Percentiles rank a stretch among this genome's conserved stretches.
phyloP scores from a whole-genome alignment of 2,888 invertebrate genomes.

The Endomychus coccineus region DNA sequence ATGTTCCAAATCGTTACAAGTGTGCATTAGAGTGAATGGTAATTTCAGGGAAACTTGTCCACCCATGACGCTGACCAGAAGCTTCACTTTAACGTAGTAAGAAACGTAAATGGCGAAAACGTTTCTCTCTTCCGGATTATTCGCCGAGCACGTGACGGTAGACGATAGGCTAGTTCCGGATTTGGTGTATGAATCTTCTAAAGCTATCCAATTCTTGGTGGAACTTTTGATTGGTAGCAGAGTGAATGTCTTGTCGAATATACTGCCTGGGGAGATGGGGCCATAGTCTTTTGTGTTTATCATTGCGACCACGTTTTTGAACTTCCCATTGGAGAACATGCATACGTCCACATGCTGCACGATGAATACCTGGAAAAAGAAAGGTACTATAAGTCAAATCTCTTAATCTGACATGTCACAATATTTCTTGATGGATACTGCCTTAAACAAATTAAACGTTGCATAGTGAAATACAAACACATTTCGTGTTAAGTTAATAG shows the following conservation, averaged over 20 bases:
- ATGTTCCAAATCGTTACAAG: conserved; percentile 56
- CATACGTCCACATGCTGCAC: conserved; percentile 90
- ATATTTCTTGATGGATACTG: too few species aligned
- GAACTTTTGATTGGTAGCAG: conserved; percentile 68
- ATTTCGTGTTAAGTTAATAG: too few species aligned
- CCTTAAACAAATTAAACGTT: too few species aligned
- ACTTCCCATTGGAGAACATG: conserved; percentile 92
- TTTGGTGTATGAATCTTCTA: conserved; percentile 77
- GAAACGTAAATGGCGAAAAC: conserved; percentile 88
- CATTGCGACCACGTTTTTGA: conserved; percentile 82
- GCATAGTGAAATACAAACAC: too few species aligned
- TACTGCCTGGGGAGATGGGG: conserved; percentile 60
- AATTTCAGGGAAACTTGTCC: conserved; percentile 72
- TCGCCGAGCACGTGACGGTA: conserved; percentile 46
- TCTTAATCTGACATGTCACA: too few species aligned
- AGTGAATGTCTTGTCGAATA: conserved; percentile 55
- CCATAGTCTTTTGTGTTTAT: conserved; percentile 55
- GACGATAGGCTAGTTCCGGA: conserved; percentile 53
- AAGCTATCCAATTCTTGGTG: conserved; percentile 85
- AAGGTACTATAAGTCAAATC: too few species aligned
- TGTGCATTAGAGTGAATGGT: conserved; percentile 73
- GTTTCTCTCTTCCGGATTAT: conserved; percentile 66
- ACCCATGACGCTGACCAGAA: conserved; percentile 72
- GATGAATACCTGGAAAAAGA: conserved; percentile 60
- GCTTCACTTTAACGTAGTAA: conserved; percentile 83